These are phyloP conservation scores for Diploptera punctata DNA, from an alignment of 2,888 invertebrate species.

Conservation along the genomic window DNA sequence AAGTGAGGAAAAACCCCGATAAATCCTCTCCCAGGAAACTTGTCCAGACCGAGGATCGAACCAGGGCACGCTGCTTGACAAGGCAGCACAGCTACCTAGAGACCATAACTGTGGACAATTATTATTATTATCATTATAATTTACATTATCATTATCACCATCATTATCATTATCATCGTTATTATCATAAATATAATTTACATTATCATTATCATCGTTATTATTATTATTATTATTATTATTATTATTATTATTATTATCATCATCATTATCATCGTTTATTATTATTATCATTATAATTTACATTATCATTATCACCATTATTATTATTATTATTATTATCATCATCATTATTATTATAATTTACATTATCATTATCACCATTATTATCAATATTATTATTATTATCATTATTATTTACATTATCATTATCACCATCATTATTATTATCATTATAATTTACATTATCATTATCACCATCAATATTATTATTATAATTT, in stretches of 20 bases:
- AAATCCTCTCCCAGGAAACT: too few relatives aligned
- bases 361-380: too few relatives aligned
- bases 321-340: background rate
- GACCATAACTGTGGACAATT: too few relatives aligned
- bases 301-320: background rate
- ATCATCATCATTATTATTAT: background rate
- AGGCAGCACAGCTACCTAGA: too few relatives aligned
- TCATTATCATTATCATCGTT: background rate
- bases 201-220: background rate
- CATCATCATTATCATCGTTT: background rate
- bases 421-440: too few relatives aligned
- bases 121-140: background rate
- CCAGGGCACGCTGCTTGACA: too few relatives aligned
- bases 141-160: background rate
- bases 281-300: too few relatives aligned
- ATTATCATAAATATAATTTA: background rate
- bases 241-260: background rate
- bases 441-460: too few relatives aligned
- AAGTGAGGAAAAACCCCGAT: too few relatives aligned
- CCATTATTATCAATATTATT: too few relatives aligned
- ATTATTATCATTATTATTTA: too few relatives aligned
- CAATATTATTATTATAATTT: background rate
- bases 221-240: background rate
- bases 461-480: background rate
- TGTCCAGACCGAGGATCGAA: too few relatives aligned